Conservation (phyloP, 2,113 vertebrate genomes). For the Eupsittula cactorum region DNA sequence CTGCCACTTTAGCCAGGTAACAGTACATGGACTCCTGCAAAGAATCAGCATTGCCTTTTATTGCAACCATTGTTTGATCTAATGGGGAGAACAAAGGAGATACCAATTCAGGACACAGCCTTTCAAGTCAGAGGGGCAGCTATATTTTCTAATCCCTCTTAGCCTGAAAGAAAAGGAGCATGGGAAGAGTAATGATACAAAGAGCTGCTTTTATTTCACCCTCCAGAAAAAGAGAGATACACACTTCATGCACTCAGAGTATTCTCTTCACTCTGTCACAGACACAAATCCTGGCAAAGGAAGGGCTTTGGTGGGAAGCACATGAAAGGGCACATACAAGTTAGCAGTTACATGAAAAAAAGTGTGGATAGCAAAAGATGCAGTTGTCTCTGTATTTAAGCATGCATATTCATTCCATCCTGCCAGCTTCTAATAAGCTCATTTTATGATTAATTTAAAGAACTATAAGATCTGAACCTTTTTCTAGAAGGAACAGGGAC, state of each 20-base stretch:
- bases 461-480: background rate
- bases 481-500: background rate
- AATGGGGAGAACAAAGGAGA: background rate
- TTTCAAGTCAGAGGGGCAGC: background rate
- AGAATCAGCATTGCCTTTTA: background rate
- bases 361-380: background rate
- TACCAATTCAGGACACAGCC: background rate
- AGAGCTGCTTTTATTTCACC: background rate
- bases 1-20: background rate
- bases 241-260: background rate
- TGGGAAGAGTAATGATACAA: background rate
- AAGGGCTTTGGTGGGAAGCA: background rate
- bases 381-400: background rate
- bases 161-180: background rate
- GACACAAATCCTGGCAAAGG: background rate
- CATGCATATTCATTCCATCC: background rate
- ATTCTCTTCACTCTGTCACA: background rate
- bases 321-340: background rate
- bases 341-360: background rate
- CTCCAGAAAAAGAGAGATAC: background rate
- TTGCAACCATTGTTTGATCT: background rate
- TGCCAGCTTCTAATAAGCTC: background rate
- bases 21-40: background rate
- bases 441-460: conserved; percentile 13
- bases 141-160: background rate